A percentile compares a stretch with the other conserved stretches of the same genome.
These are phyloP conservation scores for Setipinna tenuifilis DNA, from an alignment of 2,797 vertebrate species.

Conservation along the genomic window DNA sequence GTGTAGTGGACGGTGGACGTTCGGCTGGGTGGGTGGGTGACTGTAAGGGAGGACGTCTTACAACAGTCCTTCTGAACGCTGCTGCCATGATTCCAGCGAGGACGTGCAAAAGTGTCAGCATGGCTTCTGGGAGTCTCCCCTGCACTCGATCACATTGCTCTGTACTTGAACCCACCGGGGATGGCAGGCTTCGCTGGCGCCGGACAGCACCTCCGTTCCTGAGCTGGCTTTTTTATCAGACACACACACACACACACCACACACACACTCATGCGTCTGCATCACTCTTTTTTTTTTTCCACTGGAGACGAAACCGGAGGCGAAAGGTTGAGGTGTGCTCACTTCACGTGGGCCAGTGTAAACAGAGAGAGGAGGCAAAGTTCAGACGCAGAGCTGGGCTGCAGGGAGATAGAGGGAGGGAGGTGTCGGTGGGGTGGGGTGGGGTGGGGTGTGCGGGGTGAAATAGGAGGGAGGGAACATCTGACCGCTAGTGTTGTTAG, in stretches of 20 bases:
- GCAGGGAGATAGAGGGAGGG: background rate
- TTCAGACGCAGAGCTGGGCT: conserved; percentile 54
- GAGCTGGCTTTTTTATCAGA: background rate
- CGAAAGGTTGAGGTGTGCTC: conserved; percentile 56
- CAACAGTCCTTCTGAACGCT: background rate
- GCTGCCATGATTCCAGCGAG: background rate
- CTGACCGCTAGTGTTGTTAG: conserved; percentile 31
- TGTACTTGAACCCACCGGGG: background rate
- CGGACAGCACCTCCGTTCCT: background rate
- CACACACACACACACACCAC: no score
- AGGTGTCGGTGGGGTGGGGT: background rate
- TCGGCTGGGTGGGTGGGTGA: background rate
- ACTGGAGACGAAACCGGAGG: conserved; percentile 53
- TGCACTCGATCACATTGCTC: background rate
- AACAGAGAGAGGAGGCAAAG: conserved; percentile 67
- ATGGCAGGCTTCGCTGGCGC: background rate
- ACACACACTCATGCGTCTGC: no score
- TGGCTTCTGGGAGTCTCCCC: background rate
- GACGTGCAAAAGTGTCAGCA: background rate
- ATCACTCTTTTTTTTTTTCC: no score
- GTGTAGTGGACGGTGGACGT: background rate
- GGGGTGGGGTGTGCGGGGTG: no score
- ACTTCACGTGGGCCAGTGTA: conserved; percentile 53
- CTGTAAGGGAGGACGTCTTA: background rate
- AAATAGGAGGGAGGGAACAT: conserved; percentile 22